Conservation (phyloP, 2,888 invertebrate genomes). For the Phragmatobia fuliginosa region DNA sequence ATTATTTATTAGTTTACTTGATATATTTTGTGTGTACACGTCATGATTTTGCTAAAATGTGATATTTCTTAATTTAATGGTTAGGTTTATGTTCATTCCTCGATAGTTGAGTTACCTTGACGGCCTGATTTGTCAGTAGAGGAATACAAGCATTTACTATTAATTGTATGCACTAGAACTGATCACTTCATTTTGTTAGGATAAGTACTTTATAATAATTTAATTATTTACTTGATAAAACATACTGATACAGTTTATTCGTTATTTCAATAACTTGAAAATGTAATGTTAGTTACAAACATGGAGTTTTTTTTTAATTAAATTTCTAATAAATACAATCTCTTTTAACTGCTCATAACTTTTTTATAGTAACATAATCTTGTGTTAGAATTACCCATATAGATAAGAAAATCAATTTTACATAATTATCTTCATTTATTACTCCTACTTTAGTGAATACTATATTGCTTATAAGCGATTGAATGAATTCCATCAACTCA, state of each 20-base stretch:
- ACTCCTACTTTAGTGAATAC: not conserved
- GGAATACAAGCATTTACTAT: slow-evolving; percentile 62
- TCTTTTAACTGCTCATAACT: no score
- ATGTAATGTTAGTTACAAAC: no score
- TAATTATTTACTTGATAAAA: slow-evolving; percentile 23
- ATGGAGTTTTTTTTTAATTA: no score
- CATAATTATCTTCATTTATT: not conserved
- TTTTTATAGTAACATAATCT: not conserved
- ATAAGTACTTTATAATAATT: slow-evolving; percentile 28
- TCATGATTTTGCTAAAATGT: slow-evolving; percentile 62
- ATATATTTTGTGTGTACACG: slow-evolving; percentile 49
- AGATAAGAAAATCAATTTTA: not conserved
- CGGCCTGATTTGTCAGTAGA: slow-evolving; percentile 37
- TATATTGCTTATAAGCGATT: no score
- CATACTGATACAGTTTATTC: slow-evolving; percentile 14
- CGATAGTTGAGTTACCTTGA: slow-evolving; percentile 41
- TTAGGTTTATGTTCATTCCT: slow-evolving; percentile 62
- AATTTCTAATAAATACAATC: no score
- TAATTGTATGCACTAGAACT: slow-evolving; percentile 54
- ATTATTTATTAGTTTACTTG: slow-evolving; percentile 19
- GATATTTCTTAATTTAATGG: slow-evolving; percentile 64
- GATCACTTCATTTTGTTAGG: slow-evolving; percentile 39
- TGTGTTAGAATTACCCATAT: not conserved
- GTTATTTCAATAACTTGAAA: not conserved
- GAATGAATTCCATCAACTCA: no score